phyloP scores from a whole-genome alignment of 2,797 vertebrate genomes.

The Varecia variegata region DNA sequence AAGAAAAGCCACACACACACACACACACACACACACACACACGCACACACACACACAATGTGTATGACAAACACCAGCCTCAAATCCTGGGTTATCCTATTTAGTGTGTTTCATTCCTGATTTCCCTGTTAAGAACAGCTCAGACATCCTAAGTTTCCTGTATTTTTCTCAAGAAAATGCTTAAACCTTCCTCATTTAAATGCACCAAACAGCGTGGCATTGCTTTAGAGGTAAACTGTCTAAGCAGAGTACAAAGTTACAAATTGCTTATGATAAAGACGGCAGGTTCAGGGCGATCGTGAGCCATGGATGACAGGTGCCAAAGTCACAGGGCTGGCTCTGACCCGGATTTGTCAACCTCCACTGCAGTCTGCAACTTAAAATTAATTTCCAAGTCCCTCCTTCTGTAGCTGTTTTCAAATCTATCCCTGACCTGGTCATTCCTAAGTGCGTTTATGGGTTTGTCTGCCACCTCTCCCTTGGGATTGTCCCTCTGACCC shows the following conservation, averaged over 20 bases:
- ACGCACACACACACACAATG: neutral
- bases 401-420: neutral
- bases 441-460: neutral
- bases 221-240: neutral
- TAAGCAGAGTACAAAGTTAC: neutral
- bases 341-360: neutral
- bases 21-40: neutral
- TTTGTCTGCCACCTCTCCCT: neutral
- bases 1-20: neutral
- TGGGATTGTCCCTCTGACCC: neutral
- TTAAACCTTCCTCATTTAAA: neutral
- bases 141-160: neutral
- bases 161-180: conserved; percentile 18
- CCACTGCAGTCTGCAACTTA: neutral
- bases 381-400: neutral
- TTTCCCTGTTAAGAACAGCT: neutral
- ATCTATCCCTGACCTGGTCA: neutral
- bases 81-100: neutral
- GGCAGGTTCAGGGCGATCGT: neutral
- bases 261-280: neutral
- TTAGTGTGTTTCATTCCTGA: neutral
- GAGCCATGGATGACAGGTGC: neutral
- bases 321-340: neutral
- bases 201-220: neutral
- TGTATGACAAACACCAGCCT: neutral